These are phyloP conservation scores for Drosophila kanapiae DNA, from an alignment of 1,140 invertebrate genomes.

Conservation along the genomic window DNA sequence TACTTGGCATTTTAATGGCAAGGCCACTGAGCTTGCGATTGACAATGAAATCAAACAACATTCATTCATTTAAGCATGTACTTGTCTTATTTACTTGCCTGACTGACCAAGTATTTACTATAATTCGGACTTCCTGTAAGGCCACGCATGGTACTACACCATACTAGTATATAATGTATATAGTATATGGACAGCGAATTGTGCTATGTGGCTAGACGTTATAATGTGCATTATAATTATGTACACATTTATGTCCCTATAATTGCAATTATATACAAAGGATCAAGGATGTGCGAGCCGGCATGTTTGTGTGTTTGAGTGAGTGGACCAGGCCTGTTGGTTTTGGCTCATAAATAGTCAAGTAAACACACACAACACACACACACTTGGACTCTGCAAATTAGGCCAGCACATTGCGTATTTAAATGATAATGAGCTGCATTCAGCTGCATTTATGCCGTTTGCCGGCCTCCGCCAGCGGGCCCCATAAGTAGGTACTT, in stretches of 20 bases:
- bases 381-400: constrained; percentile 47
- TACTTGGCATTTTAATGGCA: constrained; percentile 35
- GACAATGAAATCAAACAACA: constrained; percentile 57
- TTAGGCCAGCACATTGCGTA: constrained; percentile 76
- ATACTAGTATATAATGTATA: background rate
- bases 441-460: constrained; percentile 61
- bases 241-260: constrained; percentile 55
- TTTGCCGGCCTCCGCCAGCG: constrained; percentile 14
- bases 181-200: constrained; percentile 30
- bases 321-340: constrained; percentile 49
- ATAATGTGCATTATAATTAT: constrained; percentile 81
- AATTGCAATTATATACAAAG: constrained; percentile 40
- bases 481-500: constrained; percentile 50
- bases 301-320: constrained; percentile 7
- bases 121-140: constrained; percentile 34
- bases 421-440: constrained; percentile 81
- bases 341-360: constrained; percentile 56
- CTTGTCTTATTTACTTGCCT: constrained; percentile 37
- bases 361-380: constrained; percentile 35
- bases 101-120: constrained; percentile 45
- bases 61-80: constrained; percentile 32
- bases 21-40: constrained; percentile 58
- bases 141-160: constrained; percentile 23
- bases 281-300: constrained; percentile 11
- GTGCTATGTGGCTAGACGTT: constrained; percentile 69